These are phyloP conservation scores for Helicolenus hilgendorfi DNA, from an alignment of 2,797 vertebrate species.

Conservation along the genomic window DNA sequence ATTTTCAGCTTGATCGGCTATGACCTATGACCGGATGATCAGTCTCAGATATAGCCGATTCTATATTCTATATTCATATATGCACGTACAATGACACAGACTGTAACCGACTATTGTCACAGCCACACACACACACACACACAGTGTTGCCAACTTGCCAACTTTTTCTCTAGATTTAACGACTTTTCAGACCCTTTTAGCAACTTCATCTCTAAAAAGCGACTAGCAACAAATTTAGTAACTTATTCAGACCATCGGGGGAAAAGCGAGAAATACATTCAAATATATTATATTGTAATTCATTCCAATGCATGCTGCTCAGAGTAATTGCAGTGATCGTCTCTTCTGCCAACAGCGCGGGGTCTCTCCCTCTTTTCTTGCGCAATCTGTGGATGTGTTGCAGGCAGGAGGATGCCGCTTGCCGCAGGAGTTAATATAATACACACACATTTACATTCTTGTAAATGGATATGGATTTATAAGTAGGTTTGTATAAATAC, in stretches of 20 bases:
- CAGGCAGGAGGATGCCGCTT: neutral
- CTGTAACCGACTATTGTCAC: neutral
- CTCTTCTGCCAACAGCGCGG: neutral
- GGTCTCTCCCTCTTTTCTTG: neutral
- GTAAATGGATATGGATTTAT: neutral
- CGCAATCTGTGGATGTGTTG: neutral
- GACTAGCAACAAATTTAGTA: neutral
- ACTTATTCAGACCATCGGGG: neutral
- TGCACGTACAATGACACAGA: fast-evolving
- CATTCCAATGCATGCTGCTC: neutral
- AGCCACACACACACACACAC: neutral
- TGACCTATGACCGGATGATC: neutral
- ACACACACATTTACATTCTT: neutral
- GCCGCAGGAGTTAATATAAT: neutral
- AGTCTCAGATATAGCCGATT: neutral
- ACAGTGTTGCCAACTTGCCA: too few relatives aligned
- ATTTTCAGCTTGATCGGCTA: neutral
- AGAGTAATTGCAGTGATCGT: neutral
- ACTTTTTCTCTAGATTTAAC: neutral
- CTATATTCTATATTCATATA: too few relatives aligned
- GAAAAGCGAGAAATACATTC: neutral
- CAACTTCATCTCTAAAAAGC: neutral
- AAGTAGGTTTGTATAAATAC: neutral
- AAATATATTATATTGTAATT: neutral
- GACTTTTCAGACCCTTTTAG: neutral